A percentile compares a stretch with the other conserved stretches of the same genome.
Evolutionary conservation across 2,113 vertebrate genomes (phyloP).

Genomic region (Todiramphus chloris): DNA sequence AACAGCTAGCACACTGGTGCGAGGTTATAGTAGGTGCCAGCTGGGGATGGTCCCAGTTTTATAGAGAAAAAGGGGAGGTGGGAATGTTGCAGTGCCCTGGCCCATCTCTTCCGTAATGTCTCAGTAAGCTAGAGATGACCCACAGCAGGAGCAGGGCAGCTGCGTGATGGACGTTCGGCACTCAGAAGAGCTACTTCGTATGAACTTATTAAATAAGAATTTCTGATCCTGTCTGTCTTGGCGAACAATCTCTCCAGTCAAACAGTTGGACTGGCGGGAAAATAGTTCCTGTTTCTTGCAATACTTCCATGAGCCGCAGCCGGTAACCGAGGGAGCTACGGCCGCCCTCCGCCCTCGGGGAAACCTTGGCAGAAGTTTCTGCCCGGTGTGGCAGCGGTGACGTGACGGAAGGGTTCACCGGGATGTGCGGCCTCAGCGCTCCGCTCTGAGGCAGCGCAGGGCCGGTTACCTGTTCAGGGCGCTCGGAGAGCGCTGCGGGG

Average conservation of each 20-base stretch:
- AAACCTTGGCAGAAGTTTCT: not conserved
- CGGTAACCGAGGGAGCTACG: not conserved
- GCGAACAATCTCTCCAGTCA: not conserved
- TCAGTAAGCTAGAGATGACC: not conserved
- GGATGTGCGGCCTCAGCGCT: not conserved
- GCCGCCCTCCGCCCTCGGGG: not conserved
- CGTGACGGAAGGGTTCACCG: not conserved
- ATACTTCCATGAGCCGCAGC: fast-evolving
- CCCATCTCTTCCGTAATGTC: fast-evolving
- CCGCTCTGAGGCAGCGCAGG: not conserved
- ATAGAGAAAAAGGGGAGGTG: fast-evolving
- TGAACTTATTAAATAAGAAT: fast-evolving
- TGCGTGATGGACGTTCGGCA: fast-evolving
- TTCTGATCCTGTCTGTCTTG: not conserved
- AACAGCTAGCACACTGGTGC: fast-evolving
- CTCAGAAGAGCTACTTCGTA: not conserved
- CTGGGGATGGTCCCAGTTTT: not conserved
- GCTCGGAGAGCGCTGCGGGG: not conserved
- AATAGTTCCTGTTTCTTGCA: not conserved
- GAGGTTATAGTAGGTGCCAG: not conserved
- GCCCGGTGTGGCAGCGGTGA: not conserved
- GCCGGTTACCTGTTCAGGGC: fast-evolving
- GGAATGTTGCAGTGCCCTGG: fast-evolving
- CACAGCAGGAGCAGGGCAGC: fast-evolving
- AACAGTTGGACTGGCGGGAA: not conserved